Conservation (phyloP, 2,888 invertebrate species). For the Incurvaria masculella region DNA sequence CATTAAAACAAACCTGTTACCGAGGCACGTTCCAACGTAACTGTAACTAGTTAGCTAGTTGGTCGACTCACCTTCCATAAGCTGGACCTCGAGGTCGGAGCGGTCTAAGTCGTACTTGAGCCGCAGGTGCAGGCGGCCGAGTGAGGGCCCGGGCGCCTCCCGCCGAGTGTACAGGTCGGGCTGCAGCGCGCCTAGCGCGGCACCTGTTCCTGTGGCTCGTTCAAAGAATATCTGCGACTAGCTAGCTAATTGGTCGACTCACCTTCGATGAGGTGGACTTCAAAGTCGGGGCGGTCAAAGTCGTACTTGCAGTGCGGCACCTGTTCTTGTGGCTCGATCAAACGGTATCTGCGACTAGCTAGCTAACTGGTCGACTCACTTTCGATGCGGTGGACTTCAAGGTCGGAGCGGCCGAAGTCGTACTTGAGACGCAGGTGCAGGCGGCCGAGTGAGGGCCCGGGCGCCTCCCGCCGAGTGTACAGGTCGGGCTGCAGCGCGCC, state of each 20-base stretch:
- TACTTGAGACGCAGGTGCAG: constrained; percentile 83
- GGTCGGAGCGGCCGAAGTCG: constrained; percentile 86
- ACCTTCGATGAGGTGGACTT: too few relatives aligned
- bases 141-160: constrained; percentile 72
- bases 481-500: constrained; percentile 87
- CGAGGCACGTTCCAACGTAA: too few relatives aligned
- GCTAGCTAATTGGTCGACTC: background rate
- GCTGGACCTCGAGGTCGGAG: constrained; percentile 86
- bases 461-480: constrained; percentile 75
- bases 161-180: constrained; percentile 82
- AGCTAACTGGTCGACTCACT: constrained; percentile 63
- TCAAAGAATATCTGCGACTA: background rate
- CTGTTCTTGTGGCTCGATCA: too few relatives aligned
- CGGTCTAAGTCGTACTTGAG: constrained; percentile 87
- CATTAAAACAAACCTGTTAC: too few relatives aligned
- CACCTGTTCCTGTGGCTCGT: too few relatives aligned
- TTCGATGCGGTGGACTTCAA: constrained; percentile 90
- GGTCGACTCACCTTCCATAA: constrained; percentile 74
- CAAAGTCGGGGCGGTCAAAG: too few relatives aligned
- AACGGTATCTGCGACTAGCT: too few relatives aligned
- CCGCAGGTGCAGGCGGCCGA: constrained; percentile 80
- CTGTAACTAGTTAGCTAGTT: background rate
- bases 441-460: constrained; percentile 71
- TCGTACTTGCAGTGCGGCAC: constrained; percentile 60
- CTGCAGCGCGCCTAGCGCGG: constrained; percentile 81